A percentile compares a stretch with the other conserved stretches of the same genome.
Conservation (phyloP, 1,140 invertebrate species). For the Caenorhabditis brenneri region DNA sequence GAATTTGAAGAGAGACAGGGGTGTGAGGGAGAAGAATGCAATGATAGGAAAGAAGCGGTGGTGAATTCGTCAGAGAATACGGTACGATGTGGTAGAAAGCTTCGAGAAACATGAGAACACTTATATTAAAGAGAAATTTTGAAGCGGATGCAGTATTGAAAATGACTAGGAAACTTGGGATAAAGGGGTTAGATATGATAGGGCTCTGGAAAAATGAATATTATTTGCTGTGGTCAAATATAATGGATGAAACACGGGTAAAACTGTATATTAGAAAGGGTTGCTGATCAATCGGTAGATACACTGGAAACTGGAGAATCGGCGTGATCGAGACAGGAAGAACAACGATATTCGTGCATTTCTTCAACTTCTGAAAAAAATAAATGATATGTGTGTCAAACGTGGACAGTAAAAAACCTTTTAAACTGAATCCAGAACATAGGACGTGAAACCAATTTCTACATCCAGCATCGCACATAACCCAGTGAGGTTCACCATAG, state of each 20-base stretch:
- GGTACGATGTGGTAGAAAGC: slow-evolving; percentile 11
- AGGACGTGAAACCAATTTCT: slow-evolving; percentile 94
- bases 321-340: not conserved
- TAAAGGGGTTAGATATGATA: slow-evolving; percentile 19
- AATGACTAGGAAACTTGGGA: not conserved
- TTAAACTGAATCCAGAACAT: slow-evolving; percentile 80
- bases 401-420: not conserved
- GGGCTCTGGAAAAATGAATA: not conserved
- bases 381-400: not conserved
- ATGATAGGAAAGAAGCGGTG: slow-evolving; percentile 35
- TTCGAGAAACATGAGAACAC: not conserved
- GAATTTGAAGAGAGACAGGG: not conserved
- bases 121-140: not conserved
- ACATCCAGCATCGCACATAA: slow-evolving; percentile 91
- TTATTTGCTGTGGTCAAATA: not conserved
- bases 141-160: not conserved
- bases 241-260: not conserved
- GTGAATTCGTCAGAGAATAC: not conserved
- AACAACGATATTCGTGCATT: slow-evolving; percentile 8
- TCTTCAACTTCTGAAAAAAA: not conserved
- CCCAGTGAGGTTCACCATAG: slow-evolving; percentile 82
- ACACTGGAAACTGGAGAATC: slow-evolving; percentile 24
- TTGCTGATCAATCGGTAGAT: not conserved
- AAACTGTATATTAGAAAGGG: not conserved
- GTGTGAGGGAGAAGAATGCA: not conserved